Evolutionary conservation across 2,888 invertebrate genomes (phyloP).

Genomic region (Sinohyriopsis cumingii): DNA sequence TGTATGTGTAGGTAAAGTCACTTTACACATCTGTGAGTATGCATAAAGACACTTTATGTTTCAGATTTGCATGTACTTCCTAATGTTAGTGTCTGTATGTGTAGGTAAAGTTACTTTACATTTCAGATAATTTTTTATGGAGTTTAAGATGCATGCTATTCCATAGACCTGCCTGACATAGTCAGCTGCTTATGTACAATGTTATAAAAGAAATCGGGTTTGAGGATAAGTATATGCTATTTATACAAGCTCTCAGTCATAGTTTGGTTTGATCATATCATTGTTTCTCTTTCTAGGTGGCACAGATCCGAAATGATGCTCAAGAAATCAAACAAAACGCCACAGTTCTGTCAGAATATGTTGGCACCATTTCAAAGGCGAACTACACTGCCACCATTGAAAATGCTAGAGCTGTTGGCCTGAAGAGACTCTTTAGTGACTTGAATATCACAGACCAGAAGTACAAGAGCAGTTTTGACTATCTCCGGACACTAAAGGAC

Average conservation of each 20-base stretch:
- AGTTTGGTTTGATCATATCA: not conserved
- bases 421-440: constrained; percentile 50
- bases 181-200: too few relatives aligned
- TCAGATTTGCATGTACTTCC: too few relatives aligned
- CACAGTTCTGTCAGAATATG: constrained; percentile 39
- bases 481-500: constrained; percentile 56
- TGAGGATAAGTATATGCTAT: too few relatives aligned
- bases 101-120: too few relatives aligned
- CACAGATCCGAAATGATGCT: constrained; percentile 52
- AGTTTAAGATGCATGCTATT: too few relatives aligned
- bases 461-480: constrained; percentile 61
- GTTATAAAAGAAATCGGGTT: too few relatives aligned
- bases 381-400: constrained; percentile 59
- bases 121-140: too few relatives aligned
- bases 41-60: too few relatives aligned
- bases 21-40: too few relatives aligned
- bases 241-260: too few relatives aligned
- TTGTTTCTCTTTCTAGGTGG: constrained; percentile 37
- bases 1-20: too few relatives aligned
- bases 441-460: constrained; percentile 47
- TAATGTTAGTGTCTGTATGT: too few relatives aligned
- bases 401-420: constrained; percentile 50
- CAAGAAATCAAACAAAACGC: constrained; percentile 51
- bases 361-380: constrained; percentile 40
- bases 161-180: not conserved